Conservation (phyloP, 2,888 invertebrate species). For the Cryptus armator region DNA sequence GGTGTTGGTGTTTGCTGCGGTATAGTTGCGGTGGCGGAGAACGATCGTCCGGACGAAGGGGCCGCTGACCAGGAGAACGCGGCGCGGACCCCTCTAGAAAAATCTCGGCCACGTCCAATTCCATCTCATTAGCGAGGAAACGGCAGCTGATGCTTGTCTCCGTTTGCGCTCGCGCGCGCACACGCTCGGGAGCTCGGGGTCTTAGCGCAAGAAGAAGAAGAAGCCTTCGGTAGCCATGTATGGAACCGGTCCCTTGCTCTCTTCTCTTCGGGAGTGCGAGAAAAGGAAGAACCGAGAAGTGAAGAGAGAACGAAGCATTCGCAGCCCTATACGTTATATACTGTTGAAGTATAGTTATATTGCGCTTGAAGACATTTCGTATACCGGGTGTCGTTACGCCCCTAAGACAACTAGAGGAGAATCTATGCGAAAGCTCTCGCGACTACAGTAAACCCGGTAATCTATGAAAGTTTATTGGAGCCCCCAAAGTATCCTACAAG, state of each 20-base stretch:
- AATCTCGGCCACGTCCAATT: slow-evolving; percentile 85
- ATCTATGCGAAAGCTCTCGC: slow-evolving; percentile 8
- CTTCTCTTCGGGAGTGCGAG: slow-evolving; percentile 71
- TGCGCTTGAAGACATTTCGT: slow-evolving; percentile 49
- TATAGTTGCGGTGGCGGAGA: slow-evolving; percentile 23
- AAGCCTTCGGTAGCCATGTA: slow-evolving; percentile 85
- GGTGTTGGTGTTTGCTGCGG: slow-evolving; percentile 34
- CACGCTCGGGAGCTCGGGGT: slow-evolving; percentile 62
- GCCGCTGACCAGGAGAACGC: slow-evolving; percentile 44
- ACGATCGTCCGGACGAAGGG: slow-evolving; percentile 56
- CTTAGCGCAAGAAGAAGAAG: slow-evolving; percentile 82
- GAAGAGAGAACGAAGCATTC: slow-evolving; percentile 60
- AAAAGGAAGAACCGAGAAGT: slow-evolving; percentile 49
- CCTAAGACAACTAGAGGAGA: slow-evolving; percentile 7
- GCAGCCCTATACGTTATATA: slow-evolving; percentile 66
- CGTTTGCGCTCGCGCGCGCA: slow-evolving; percentile 71
- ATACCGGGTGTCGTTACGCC: slow-evolving; percentile 70
- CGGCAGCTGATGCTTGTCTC: slow-evolving; percentile 85
- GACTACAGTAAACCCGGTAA: not conserved
- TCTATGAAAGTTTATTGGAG: slow-evolving; percentile 1
- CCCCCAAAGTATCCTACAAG: not conserved
- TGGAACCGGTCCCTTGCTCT: slow-evolving; percentile 84
- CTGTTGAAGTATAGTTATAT: slow-evolving; percentile 47
- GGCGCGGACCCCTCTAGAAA: slow-evolving; percentile 82
- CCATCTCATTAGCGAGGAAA: slow-evolving; percentile 85